phyloP scores from a whole-genome alignment of 2,888 invertebrate species.

The Carpatolechia fugitivella region DNA sequence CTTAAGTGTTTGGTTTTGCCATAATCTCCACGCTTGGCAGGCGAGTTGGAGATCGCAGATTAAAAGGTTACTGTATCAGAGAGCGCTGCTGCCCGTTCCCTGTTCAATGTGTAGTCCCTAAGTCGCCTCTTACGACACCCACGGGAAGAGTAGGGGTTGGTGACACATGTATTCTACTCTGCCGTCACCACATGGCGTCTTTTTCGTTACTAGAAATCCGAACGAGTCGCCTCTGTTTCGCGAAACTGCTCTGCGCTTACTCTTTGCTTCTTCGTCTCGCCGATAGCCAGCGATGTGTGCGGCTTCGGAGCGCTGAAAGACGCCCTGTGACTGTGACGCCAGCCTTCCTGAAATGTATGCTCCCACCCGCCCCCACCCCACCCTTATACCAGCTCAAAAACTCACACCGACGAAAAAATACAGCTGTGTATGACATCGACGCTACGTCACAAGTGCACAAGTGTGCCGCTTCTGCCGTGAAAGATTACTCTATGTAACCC shows the following conservation, averaged over 20 bases:
- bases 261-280: slow-evolving; percentile 76
- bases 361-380: slow-evolving; percentile 41
- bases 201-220: no score
- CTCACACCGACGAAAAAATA: slow-evolving; percentile 58
- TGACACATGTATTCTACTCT: no score
- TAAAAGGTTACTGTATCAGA: no score
- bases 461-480: slow-evolving; percentile 50
- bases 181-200: no score
- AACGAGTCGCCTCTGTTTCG: slow-evolving; percentile 25
- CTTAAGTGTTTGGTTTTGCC: no score
- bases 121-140: no score
- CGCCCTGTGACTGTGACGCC: slow-evolving; percentile 61
- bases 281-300: slow-evolving; percentile 76
- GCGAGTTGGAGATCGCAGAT: no score
- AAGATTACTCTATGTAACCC: slow-evolving; percentile 64
- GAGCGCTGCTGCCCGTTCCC: no score
- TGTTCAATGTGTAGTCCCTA: no score
- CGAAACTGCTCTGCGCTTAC: slow-evolving; percentile 45
- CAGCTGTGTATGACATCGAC: slow-evolving; percentile 44
- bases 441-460: slow-evolving; percentile 23
- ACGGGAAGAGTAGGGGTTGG: no score
- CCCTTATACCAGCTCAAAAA: slow-evolving; percentile 34
- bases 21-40: no score
- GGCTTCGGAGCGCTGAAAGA: slow-evolving; percentile 75
- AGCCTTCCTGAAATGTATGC: slow-evolving; percentile 76